Base-by-base conservation (phyloP, 1,140 invertebrate species). In the Anagrus nilaparvatae region DNA sequence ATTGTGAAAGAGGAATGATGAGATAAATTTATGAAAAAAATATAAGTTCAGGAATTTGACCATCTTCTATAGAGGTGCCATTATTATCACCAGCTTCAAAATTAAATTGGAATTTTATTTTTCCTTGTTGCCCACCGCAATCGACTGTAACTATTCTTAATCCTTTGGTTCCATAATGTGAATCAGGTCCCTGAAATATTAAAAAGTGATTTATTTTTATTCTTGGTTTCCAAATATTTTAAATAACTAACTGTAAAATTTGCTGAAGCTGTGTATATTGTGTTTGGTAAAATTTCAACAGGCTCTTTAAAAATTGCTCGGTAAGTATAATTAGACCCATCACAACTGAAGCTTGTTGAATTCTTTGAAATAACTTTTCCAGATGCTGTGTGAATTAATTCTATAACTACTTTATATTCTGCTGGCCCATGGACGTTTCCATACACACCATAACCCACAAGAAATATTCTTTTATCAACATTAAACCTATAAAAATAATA, bases 281-380 rank as follows among this genome's bases (percentile, higher is more conserved):
- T 79, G 59, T 85, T 84, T 6, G 84, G 80, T 36, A 77, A 55
- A 34, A 92, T 84, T 65, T 91, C 86, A 7, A 90, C 77, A 2
- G 88, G 85, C 54, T 90, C 86, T 62, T 87, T 86, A 59, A 93
- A 92, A 77, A 85, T 82, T n/a, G 89, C 82, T 28, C 84, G 71
- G 63, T 89, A 91, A 25, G 84, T 87, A 46, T 79, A 78, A 43
- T 79, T 79, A 2, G 82, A 81, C 13, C 87, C 87, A 67, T 92
- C 87, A 53, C 79, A 86, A 46, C 74, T 79, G 53, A 90, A 88
- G 37, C 70, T 79, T 7, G 81, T 84, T 31, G 82, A 77, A 65
- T 89, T 87, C 4, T 77, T 77, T 2, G 81, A 86, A 48, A 85
- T 75, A 5, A 87, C 73, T 63, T 84, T 84, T 29, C 79, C 78